phyloP scores from a whole-genome alignment of 2,888 invertebrate genomes.

The Argyresthia albistria region DNA sequence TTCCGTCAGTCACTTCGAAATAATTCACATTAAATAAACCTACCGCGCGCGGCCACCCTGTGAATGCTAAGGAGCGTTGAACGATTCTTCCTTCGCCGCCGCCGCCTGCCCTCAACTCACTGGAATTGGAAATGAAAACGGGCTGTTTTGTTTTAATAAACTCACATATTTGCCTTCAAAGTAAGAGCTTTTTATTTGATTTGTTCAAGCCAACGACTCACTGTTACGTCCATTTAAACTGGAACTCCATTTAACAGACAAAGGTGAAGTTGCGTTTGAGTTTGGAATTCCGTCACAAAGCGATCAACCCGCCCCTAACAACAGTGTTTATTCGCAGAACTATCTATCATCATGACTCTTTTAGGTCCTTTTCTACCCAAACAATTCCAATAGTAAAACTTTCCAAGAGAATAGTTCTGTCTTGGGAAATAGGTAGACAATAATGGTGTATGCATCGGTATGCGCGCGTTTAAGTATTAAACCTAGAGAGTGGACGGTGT shows the following conservation, averaged over 20 bases:
- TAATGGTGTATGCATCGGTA: not conserved
- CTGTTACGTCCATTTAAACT: slow-evolving; percentile 24
- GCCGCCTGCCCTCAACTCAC: slow-evolving; percentile 24
- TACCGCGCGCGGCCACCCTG: slow-evolving; percentile 44
- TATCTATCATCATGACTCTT: not conserved
- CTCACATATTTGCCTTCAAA: slow-evolving; percentile 55
- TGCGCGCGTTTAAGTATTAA: not conserved
- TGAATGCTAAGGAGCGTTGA: slow-evolving; percentile 39
- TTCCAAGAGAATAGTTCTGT: not conserved
- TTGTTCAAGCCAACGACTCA: slow-evolving; percentile 31
- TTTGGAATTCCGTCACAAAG: slow-evolving; percentile 16
- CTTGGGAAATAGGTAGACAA: not conserved
- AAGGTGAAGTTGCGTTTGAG: slow-evolving; percentile 19
- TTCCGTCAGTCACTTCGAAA: slow-evolving; percentile 58
- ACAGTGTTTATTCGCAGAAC: not conserved
- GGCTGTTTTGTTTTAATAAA: slow-evolving; percentile 62
- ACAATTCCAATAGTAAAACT: too few relatives aligned
- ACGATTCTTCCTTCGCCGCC: slow-evolving; percentile 21
- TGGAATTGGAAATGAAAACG: slow-evolving; percentile 57
- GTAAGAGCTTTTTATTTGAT: slow-evolving; percentile 55
- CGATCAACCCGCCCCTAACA: slow-evolving; percentile 4
- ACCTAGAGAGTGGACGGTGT: not conserved
- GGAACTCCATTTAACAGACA: slow-evolving; percentile 17
- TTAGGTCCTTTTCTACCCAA: too few relatives aligned
- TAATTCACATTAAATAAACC: slow-evolving; percentile 67